Percentiles rank a stretch among this genome's conserved stretches.
Conservation (phyloP, 2,797 vertebrate genomes). For the Sternotherus odoratus region DNA sequence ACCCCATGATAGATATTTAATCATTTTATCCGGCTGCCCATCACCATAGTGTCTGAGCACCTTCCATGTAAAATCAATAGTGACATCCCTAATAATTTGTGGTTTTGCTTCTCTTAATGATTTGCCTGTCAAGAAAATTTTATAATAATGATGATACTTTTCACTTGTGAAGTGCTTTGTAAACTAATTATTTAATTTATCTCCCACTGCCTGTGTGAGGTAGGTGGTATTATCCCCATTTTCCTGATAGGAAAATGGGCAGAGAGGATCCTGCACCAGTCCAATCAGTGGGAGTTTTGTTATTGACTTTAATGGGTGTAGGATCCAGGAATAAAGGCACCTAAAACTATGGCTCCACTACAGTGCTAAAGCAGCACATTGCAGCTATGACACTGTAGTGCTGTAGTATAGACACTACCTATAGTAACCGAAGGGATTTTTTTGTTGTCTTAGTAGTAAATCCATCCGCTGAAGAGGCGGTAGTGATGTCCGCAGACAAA, state of each 20-base stretch:
- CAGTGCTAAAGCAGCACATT: too few species aligned
- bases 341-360: too few species aligned
- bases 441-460: background rate
- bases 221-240: background rate
- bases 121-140: background rate
- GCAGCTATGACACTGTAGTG: background rate
- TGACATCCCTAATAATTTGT: background rate
- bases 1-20: too few species aligned
- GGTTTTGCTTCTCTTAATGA: background rate
- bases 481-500: background rate
- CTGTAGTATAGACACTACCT: background rate
- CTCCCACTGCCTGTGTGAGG: background rate
- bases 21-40: background rate
- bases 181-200: background rate
- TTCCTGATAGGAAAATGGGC: background rate
- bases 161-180: background rate
- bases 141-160: background rate
- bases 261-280: background rate
- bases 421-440: background rate
- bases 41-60: background rate
- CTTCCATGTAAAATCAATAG: background rate
- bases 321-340: background rate
- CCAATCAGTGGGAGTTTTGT: accelerated
- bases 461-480: background rate
- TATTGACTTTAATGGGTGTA: background rate